phyloP scores from a whole-genome alignment of 2,888 invertebrate genomes.

The Ennomos fuscantarius region DNA sequence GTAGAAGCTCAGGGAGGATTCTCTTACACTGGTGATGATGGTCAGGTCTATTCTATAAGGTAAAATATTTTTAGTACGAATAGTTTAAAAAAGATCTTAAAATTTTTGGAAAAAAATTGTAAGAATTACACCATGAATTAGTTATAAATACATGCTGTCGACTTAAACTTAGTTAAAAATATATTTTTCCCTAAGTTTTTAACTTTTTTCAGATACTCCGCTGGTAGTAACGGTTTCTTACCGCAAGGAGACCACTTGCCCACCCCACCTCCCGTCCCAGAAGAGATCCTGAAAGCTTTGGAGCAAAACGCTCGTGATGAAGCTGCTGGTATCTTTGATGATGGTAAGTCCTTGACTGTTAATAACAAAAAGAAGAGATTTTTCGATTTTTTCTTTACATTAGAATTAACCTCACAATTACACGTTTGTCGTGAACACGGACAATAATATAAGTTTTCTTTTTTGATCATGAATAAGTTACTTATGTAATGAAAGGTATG shows the following conservation, averaged over 20 bases:
- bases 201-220: slow-evolving; percentile 65
- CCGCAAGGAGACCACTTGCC: slow-evolving; percentile 76
- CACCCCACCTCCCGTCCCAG: slow-evolving; percentile 74
- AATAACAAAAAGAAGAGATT: too few relatives aligned
- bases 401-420: too few relatives aligned
- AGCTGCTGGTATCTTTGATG: slow-evolving; percentile 76
- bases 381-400: too few relatives aligned
- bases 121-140: too few relatives aligned
- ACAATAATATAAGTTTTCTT: too few relatives aligned
- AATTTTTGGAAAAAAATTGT: too few relatives aligned
- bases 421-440: too few relatives aligned
- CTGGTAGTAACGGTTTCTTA: slow-evolving; percentile 76
- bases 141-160: too few relatives aligned
- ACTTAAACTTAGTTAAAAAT: not conserved
- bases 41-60: slow-evolving; percentile 73
- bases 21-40: slow-evolving; percentile 78
- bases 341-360: slow-evolving; percentile 54
- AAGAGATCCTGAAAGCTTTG: slow-evolving; percentile 70
- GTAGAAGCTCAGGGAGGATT: slow-evolving; percentile 75
- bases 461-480: too few relatives aligned
- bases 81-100: too few relatives aligned
- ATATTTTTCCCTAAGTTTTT: not conserved
- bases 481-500: too few relatives aligned
- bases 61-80: slow-evolving; percentile 35
- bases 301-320: slow-evolving; percentile 78